Percentiles rank a stretch among this genome's conserved stretches.
Conservation (phyloP, 2,113 vertebrate genomes). For the Tragelaphus strepsiceros region DNA sequence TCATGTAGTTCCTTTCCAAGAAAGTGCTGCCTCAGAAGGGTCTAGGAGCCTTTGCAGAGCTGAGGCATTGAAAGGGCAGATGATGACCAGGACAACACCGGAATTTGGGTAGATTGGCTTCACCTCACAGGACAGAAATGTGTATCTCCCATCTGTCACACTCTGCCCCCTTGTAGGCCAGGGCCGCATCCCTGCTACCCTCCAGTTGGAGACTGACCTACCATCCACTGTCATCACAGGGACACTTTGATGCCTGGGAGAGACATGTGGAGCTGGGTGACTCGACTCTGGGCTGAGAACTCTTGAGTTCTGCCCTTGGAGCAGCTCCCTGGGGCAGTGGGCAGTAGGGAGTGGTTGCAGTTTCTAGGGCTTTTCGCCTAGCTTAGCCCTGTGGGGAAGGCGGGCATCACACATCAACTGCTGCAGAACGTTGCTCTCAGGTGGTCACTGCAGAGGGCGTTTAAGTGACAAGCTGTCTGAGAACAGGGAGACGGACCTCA, state of each 20-base stretch:
- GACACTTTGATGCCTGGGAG: background rate
- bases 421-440: background rate
- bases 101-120: background rate
- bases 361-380: background rate
- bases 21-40: background rate
- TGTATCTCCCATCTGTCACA: background rate
- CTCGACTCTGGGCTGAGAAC: background rate
- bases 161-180: background rate
- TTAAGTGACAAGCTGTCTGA: background rate
- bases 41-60: background rate
- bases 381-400: no score
- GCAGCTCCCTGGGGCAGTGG: background rate
- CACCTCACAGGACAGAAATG: background rate
- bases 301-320: background rate
- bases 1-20: background rate
- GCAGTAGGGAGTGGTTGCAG: no score
- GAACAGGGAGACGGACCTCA: background rate
- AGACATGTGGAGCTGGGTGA: background rate
- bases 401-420: background rate
- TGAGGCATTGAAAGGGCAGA: background rate
- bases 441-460: background rate
- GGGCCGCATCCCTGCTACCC: background rate
- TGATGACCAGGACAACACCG: background rate
- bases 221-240: background rate
- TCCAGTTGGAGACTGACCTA: background rate